phyloP scores from a whole-genome alignment of 2,113 vertebrate species.

The Galemys pyrenaicus region DNA sequence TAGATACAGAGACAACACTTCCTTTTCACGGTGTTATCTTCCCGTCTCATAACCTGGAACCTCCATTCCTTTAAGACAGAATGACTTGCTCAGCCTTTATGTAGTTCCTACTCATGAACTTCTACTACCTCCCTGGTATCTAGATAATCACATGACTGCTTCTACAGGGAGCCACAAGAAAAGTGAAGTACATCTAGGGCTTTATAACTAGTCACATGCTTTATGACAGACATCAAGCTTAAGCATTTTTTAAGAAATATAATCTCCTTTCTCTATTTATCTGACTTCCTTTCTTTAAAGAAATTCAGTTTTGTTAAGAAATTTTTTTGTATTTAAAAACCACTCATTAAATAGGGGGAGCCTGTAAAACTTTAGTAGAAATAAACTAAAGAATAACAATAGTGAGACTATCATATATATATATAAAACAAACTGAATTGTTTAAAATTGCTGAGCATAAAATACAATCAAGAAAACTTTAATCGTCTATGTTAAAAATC shows the following conservation, averaged over 20 bases:
- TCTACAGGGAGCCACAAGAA: neutral
- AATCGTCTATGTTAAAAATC: neutral
- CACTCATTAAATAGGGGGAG: conserved; percentile 2
- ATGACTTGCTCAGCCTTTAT: neutral
- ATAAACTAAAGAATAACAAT: conserved; percentile 1
- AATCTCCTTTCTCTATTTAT: neutral
- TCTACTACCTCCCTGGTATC: neutral
- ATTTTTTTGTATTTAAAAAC: conserved; percentile 48
- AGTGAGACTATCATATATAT: conserved; percentile 31
- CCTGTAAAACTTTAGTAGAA: conserved; percentile 32
- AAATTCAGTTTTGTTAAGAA: neutral
- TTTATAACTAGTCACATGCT: neutral
- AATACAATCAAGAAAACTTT: conserved; percentile 4
- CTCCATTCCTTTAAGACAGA: neutral
- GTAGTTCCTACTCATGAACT: neutral
- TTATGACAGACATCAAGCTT: neutral
- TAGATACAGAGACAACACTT: neutral
- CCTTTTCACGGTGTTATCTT: neutral
- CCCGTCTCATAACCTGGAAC: neutral
- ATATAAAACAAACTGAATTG: conserved; percentile 9
- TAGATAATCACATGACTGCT: neutral
- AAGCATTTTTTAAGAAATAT: neutral
- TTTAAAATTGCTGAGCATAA: conserved; percentile 40
- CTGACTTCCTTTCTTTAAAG: neutral
- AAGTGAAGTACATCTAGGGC: neutral